Evolutionary conservation across 2,888 invertebrate genomes (phyloP).

Genomic region (Amorpha juglandis): DNA sequence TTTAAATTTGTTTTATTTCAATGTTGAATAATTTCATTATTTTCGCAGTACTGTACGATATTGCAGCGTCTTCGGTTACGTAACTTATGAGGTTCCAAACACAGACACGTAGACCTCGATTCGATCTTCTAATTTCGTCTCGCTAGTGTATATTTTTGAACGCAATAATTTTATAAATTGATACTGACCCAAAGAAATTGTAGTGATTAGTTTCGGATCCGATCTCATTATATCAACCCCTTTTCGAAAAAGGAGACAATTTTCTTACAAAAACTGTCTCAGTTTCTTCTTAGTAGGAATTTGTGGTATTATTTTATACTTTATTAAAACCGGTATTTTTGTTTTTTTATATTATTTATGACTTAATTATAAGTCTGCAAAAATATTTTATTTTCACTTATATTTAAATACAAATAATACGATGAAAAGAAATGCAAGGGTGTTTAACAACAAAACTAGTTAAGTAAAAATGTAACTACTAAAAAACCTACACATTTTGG

Average conservation of each 20-base stretch:
- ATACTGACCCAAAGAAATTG: slow-evolving; percentile 61
- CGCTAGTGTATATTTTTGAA: slow-evolving; percentile 24
- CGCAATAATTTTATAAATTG: slow-evolving; percentile 48
- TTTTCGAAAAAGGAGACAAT: slow-evolving; percentile 64
- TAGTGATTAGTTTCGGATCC: slow-evolving; percentile 76
- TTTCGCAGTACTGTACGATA: too few relatives aligned
- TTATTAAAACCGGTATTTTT: neutral
- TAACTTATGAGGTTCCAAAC: neutral
- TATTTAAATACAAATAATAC: too few relatives aligned
- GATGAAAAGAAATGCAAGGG: too few relatives aligned
- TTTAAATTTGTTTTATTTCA: too few relatives aligned
- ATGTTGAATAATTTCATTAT: too few relatives aligned
- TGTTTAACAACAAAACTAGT: too few relatives aligned
- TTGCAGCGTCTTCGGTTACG: too few relatives aligned
- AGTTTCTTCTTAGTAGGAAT: slow-evolving; percentile 32
- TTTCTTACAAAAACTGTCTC: slow-evolving; percentile 50
- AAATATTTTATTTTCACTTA: too few relatives aligned
- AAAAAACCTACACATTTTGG: too few relatives aligned
- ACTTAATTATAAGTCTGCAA: too few relatives aligned
- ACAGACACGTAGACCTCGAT: slow-evolving; percentile 13
- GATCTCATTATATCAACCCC: slow-evolving; percentile 52
- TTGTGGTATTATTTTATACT: neutral
- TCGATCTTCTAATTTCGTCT: slow-evolving; percentile 23
- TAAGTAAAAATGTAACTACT: too few relatives aligned
- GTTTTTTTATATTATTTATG: too few relatives aligned